These are phyloP conservation scores for rat (Rattus norvegicus) DNA, from an alignment of 2,113 vertebrate species.

Conservation along the genomic window DNA sequence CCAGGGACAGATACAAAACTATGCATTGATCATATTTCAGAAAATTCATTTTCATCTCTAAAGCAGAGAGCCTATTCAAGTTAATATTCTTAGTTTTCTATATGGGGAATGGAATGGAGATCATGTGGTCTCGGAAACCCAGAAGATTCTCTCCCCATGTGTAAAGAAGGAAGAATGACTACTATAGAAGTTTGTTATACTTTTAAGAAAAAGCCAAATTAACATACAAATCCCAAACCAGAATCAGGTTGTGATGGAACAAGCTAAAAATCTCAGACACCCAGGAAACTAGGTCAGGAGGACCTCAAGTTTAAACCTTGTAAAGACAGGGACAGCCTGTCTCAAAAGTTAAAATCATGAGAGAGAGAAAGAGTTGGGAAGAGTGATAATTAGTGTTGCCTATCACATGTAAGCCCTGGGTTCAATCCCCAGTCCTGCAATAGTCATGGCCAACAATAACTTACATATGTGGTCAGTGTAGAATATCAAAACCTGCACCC, in stretches of 20 bases:
- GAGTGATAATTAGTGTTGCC: too few species aligned
- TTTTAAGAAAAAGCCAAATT: background rate
- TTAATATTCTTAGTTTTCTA: background rate
- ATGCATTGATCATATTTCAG: background rate
- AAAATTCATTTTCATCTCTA: background rate
- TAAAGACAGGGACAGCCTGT: background rate
- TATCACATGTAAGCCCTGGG: too few species aligned
- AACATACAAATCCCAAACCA: background rate
- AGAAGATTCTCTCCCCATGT: background rate
- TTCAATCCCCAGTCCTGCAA: too few species aligned
- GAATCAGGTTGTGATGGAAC: background rate
- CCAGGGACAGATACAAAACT: background rate
- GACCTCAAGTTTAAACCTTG: background rate
- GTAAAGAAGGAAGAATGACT: background rate
- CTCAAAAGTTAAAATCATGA: background rate
- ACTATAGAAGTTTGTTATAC: background rate
- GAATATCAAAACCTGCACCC: background rate
- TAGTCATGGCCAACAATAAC: background rate
- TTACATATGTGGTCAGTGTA: background rate
- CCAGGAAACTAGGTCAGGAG: background rate
- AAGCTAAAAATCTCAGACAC: background rate
- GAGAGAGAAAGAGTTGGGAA: too few species aligned
- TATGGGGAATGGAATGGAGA: background rate
- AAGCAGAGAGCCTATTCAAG: background rate
- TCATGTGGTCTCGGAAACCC: background rate